These are phyloP conservation scores for Ciconia nigra DNA, from an alignment of 2,797 vertebrate genomes.

Conservation along the genomic window DNA sequence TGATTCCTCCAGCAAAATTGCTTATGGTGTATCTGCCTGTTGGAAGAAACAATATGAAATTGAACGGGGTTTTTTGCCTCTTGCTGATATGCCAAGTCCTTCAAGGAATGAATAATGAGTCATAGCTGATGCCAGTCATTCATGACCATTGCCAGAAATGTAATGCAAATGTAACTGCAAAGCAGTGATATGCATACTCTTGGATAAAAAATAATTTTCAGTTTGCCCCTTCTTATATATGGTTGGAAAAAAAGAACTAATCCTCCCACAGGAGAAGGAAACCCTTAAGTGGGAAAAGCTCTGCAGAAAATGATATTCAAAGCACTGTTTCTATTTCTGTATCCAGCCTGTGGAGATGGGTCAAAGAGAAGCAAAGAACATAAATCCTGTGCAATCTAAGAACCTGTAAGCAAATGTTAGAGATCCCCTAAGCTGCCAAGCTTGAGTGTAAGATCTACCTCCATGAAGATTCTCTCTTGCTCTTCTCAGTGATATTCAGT, in stretches of 20 bases:
- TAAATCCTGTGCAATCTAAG: neutral
- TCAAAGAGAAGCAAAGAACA: neutral
- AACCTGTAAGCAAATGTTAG: neutral
- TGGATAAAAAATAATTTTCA: neutral
- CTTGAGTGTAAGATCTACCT: neutral
- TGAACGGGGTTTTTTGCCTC: neutral
- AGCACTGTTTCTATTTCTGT: neutral
- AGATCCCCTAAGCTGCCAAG: neutral
- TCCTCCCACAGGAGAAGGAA: neutral
- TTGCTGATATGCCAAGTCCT: neutral
- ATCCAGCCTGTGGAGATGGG: neutral
- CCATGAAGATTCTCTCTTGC: neutral
- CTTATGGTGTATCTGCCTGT: neutral
- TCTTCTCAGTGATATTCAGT: neutral
- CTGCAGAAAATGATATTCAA: neutral
- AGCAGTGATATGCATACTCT: neutral
- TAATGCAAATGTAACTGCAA: slow-evolving; percentile 1
- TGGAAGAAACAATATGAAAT: neutral
- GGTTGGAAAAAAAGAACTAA: neutral
- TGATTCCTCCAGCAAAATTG: neutral
- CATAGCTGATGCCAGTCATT: neutral
- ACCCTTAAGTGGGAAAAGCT: neutral
- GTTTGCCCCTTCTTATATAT: neutral
- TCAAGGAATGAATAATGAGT: neutral
- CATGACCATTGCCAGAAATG: neutral